Conservation (phyloP, 2,113 vertebrate genomes). For the Ailuropoda melanoleuca region DNA sequence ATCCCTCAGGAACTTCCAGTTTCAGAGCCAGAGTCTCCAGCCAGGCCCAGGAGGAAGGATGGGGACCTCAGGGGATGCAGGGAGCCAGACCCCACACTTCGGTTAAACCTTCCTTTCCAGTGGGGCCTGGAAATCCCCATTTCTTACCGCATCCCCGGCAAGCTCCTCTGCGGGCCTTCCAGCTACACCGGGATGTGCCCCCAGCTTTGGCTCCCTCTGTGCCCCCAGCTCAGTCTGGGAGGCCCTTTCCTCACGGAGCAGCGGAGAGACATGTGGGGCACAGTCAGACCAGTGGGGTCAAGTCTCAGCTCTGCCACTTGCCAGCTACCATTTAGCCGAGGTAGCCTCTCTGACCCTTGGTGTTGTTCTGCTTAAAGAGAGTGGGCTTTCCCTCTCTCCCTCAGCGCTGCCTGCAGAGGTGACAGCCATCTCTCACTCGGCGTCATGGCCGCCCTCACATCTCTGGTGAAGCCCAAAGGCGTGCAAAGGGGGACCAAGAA, state of each 20-base stretch:
- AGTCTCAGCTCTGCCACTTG: not conserved
- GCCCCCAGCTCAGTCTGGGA: not conserved
- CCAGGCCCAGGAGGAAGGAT: slow-evolving; percentile 42
- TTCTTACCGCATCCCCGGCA: not conserved
- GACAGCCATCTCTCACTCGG: not conserved
- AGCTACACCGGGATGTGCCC: too few species aligned
- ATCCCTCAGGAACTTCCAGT: slow-evolving; percentile 3
- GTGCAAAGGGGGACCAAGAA: not conserved
- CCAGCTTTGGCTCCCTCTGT: not conserved
- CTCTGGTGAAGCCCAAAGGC: not conserved
- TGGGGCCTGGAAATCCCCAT: slow-evolving; percentile 52
- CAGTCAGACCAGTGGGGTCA: fast-evolving
- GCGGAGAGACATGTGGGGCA: fast-evolving
- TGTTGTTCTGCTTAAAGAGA: not conserved
- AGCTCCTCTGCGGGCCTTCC: not conserved
- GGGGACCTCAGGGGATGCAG: not conserved
- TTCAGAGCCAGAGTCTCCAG: not conserved
- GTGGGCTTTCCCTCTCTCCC: not conserved
- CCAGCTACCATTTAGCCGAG: not conserved
- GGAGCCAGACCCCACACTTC: not conserved
- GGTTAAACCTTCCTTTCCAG: slow-evolving; percentile 17
- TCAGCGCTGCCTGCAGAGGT: not conserved
- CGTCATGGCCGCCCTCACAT: not conserved
- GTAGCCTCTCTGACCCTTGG: not conserved
- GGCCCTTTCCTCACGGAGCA: not conserved